These are phyloP conservation scores for Geothlypis trichas DNA, from an alignment of 2,113 vertebrate species.

Conservation along the genomic window DNA sequence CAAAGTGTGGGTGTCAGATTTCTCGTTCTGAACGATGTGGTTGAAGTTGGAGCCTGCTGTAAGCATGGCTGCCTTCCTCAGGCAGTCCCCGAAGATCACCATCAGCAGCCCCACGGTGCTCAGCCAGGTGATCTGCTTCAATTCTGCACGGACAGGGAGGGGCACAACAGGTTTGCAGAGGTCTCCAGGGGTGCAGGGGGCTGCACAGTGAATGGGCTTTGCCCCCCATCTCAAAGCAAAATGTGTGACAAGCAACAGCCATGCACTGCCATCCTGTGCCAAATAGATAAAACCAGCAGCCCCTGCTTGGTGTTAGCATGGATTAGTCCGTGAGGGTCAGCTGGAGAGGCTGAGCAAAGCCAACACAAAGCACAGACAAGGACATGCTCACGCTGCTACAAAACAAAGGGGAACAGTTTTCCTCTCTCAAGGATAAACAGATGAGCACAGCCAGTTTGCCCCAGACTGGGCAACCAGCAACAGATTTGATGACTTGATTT, in stretches of 20 bases:
- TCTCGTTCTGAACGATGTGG: slow-evolving; percentile 98
- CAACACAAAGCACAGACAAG: neutral
- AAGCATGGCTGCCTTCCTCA: slow-evolving; percentile 94
- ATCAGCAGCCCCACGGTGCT: slow-evolving; percentile 88
- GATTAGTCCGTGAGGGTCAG: neutral
- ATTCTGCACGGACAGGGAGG: slow-evolving; percentile 70
- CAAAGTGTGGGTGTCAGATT: slow-evolving; percentile 90
- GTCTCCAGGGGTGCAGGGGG: neutral
- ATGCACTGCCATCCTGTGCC: fast-evolving
- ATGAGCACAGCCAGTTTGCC: neutral
- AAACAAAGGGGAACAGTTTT: neutral
- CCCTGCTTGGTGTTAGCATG: neutral
- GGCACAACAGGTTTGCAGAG: neutral
- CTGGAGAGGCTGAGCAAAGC: neutral
- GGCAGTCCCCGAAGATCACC: slow-evolving; percentile 91
- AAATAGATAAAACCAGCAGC: neutral
- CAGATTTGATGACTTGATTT: neutral
- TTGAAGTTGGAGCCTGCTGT: slow-evolving; percentile 98
- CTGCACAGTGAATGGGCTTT: neutral
- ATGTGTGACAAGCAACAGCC: neutral
- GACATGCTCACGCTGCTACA: neutral
- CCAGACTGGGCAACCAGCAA: neutral
- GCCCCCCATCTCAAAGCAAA: neutral
- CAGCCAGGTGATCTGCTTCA: slow-evolving; percentile 92
- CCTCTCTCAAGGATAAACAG: neutral